Evolutionary conservation across 1,140 invertebrate species (phyloP).

Genomic region (Bathynomus jamesi): DNA sequence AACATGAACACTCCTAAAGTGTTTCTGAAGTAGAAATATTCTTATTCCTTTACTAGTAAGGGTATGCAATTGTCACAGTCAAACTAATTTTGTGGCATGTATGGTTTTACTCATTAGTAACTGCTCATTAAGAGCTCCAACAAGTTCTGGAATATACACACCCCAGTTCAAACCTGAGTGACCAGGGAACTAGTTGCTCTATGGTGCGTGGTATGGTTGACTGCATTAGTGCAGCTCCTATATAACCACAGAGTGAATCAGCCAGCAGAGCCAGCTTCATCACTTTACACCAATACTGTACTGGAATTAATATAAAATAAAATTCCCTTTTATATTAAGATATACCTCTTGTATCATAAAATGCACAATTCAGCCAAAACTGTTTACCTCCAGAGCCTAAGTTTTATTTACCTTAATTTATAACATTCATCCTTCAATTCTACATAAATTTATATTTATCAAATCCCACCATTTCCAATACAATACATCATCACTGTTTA

Average conservation of each 20-base stretch:
- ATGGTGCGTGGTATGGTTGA: background rate
- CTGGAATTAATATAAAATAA: no score
- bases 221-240: background rate
- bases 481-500: no score
- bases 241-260: background rate
- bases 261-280: background rate
- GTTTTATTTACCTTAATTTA: no score
- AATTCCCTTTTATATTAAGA: no score
- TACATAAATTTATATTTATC: no score
- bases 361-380: no score
- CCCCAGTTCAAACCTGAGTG: background rate
- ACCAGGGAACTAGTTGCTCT: background rate
- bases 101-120: background rate
- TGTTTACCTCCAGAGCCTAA: no score
- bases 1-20: background rate
- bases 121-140: background rate
- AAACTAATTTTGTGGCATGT: background rate
- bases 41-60: background rate
- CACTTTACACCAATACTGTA: no score
- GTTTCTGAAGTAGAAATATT: background rate
- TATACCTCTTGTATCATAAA: no score
- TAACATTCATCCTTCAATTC: no score
- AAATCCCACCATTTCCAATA: no score
- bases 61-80: background rate
- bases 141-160: background rate